Evolutionary conservation across 2,888 invertebrate genomes (phyloP), one percentile per base, ranked within the genome.

Genomic region (Byasa hedistus): DNA sequence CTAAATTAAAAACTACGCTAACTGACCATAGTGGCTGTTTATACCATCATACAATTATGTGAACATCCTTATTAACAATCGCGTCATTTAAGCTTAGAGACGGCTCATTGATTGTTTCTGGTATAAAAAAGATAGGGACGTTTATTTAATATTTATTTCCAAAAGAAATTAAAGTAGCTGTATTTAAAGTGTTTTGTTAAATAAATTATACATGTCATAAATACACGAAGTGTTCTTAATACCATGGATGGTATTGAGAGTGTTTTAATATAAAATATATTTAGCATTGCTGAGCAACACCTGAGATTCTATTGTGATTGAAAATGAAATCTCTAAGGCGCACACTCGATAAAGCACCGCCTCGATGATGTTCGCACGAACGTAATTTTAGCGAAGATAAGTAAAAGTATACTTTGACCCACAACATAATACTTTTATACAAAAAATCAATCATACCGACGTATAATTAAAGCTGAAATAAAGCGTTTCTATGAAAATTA

Each of bases 281-380:
- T 44, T 52, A 39, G 24, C 4, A 60, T 55, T 65, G 51, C 51
- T 60, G 61, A 57, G 51, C 57, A 57, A 51, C 66, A 62, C 66
- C 66, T 62, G 66, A 61, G 61, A 61, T 54, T 44, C 61, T 44
- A 52, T 66, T 62, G 61, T 62, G 66, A 61, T 57, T 23, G 51
- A 15, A 61, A 64, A 64, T 52, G 57, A 65, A 61, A 55, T 57
- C 39, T 61, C 52, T 57, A 44, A 19, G 48, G 27, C 32, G 60
- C 23, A 19, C 57, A 56, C 48, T 57, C 57, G 57, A 57, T 61
- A 61, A 57, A 65, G 60, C 59, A 39, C 36, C 52, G 27, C 48
- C 48, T 56, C 23, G 27, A 36, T 48, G 55, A 32, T 59, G 32
- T 59, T 64, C 39, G 59, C 54, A 57, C 57, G 57, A 63, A 63